A percentile compares a stretch with the other conserved stretches of the same genome.
Conservation (phyloP, 2,888 invertebrate species). For the Drosophila histrio region DNA sequence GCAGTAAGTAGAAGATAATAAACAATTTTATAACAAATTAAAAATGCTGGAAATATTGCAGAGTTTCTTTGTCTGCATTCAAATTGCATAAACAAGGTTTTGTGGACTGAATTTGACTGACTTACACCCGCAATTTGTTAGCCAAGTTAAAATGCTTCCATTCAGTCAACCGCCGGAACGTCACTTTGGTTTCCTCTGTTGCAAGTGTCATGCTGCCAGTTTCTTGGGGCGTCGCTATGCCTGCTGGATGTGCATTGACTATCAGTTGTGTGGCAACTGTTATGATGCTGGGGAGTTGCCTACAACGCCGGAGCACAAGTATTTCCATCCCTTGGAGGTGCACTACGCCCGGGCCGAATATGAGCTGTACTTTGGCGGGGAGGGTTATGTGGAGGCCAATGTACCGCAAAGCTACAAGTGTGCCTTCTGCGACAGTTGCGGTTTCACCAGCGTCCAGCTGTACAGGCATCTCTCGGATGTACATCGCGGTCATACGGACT, state of each 20-base stretch:
- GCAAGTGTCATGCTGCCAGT: conserved; percentile 15
- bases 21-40: not conserved
- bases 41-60: not conserved
- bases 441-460: conserved; percentile 21
- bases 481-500: conserved; percentile 39
- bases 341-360: conserved; percentile 42
- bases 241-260: conserved; percentile 44
- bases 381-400: conserved; percentile 11
- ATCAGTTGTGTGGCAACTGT: conserved; percentile 51
- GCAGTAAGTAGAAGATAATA: not conserved
- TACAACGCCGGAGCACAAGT: conserved; percentile 20
- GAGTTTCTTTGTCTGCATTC: conserved; percentile 4
- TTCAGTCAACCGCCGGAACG: conserved; percentile 19
- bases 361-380: conserved; percentile 47
- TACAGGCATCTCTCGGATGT: conserved; percentile 19
- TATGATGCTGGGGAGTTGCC: conserved; percentile 35
- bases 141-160: not conserved
- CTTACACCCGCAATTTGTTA: not conserved
- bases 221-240: conserved; percentile 57
- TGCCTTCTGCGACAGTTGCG: conserved; percentile 33
- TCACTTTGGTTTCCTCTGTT: conserved; percentile 49
- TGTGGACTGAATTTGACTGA: not conserved
- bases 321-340: conserved; percentile 52
- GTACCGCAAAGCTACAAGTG: conserved; percentile 59
- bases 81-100: not conserved